Evolutionary conservation across 2,797 vertebrate species (phyloP).

Genomic region (Chloroceryle inda): DNA sequence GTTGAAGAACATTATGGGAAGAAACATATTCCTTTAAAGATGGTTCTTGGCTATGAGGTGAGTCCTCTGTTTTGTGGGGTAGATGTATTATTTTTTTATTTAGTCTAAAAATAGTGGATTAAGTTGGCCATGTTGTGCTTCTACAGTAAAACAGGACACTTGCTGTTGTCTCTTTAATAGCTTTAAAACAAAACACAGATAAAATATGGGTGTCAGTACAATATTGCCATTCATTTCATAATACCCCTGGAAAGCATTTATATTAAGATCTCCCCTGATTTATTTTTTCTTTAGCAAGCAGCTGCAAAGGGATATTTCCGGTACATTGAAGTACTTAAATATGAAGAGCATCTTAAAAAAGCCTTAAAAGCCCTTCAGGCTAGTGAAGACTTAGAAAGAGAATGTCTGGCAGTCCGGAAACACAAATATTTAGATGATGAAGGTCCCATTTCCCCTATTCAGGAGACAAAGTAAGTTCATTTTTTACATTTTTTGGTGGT

Average conservation of each 20-base stretch:
- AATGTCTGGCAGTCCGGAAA: constrained; percentile 64
- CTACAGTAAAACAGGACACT: neutral
- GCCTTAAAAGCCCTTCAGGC: constrained; percentile 75
- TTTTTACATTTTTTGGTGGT: neutral
- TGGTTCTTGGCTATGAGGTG: constrained; percentile 80
- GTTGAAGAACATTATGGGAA: constrained; percentile 67
- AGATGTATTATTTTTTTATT: neutral
- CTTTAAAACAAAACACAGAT: neutral
- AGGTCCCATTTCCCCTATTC: constrained; percentile 80
- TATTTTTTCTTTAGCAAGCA: constrained; percentile 75
- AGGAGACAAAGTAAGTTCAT: constrained; percentile 76
- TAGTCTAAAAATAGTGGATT: neutral
- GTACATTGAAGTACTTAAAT: constrained; percentile 81
- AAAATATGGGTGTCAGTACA: accelerated
- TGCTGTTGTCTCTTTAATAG: neutral
- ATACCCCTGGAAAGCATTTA: no score
- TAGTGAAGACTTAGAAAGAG: constrained; percentile 76
- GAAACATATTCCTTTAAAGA: constrained; percentile 72
- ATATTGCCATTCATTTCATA: neutral
- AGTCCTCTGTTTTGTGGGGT: neutral
- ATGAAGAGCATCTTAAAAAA: constrained; percentile 77
- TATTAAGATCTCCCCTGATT: neutral
- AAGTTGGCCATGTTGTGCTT: neutral
- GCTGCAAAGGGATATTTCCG: constrained; percentile 87
- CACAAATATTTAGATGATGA: constrained; percentile 83